Evolutionary conservation across 2,113 vertebrate species (phyloP).

Genomic region (Micromys minutus): DNA sequence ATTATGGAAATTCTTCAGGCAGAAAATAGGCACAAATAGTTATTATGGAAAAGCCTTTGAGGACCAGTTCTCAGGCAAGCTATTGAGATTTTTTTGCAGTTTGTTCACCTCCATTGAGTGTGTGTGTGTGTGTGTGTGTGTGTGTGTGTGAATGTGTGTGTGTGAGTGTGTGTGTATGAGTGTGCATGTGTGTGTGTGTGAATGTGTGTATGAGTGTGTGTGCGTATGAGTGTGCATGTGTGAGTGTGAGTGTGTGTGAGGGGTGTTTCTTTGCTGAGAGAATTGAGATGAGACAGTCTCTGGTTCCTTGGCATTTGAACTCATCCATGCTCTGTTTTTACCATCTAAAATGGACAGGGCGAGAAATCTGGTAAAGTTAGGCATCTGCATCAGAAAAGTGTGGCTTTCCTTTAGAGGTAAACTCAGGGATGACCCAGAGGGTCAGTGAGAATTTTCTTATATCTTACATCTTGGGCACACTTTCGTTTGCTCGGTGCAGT

Average conservation of each 20-base stretch:
- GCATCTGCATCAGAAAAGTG: background rate
- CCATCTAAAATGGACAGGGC: background rate
- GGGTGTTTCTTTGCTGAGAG: background rate
- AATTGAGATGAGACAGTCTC: background rate
- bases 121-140: background rate
- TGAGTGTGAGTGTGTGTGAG: background rate
- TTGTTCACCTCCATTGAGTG: background rate
- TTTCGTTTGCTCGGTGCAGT: background rate
- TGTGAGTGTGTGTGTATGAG: too few relatives aligned
- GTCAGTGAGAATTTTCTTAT: background rate
- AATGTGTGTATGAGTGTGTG: too few relatives aligned
- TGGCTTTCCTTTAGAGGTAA: background rate
- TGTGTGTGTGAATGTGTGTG: too few relatives aligned
- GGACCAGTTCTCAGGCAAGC: slow-evolving; percentile 66
- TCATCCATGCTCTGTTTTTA: background rate
- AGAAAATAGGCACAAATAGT: slow-evolving; percentile 66
- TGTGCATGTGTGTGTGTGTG: too few relatives aligned
- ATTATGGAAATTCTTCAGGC: slow-evolving; percentile 68
- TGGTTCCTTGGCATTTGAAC: background rate
- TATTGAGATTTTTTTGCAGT: slow-evolving; percentile 67
- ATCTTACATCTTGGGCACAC: background rate
- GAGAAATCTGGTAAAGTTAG: slow-evolving; percentile 32
- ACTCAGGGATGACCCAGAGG: background rate
- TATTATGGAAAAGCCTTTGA: slow-evolving; percentile 25
- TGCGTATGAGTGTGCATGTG: background rate